A percentile compares a stretch with the other conserved stretches of the same genome.
phyloP scores from a whole-genome alignment of 2,113 vertebrate genomes.

The Camelus dromedarius region DNA sequence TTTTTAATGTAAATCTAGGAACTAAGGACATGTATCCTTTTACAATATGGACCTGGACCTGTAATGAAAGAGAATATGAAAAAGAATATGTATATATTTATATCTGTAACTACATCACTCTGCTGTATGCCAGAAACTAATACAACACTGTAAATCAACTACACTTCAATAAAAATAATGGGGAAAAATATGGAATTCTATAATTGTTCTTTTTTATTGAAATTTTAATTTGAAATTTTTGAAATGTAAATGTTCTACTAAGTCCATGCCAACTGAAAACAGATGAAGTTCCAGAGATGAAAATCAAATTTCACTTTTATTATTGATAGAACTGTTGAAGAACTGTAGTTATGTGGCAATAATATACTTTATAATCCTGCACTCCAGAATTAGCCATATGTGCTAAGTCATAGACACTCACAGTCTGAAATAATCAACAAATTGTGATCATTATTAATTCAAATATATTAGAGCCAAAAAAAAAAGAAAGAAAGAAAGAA shows the following conservation, averaged over 20 bases:
- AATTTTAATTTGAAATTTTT: background rate
- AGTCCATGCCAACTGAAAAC: background rate
- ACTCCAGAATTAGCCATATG: background rate
- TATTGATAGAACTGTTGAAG: background rate
- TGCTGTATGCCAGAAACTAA: too few species aligned
- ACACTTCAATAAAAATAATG: too few species aligned
- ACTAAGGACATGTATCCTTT: background rate
- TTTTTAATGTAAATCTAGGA: background rate
- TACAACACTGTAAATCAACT: too few species aligned
- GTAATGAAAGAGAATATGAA: too few species aligned
- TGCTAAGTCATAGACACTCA: background rate
- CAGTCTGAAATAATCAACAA: background rate
- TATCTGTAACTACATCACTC: too few species aligned
- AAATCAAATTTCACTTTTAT: slow-evolving; percentile 3
- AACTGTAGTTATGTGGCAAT: background rate
- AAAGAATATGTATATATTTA: too few species aligned
- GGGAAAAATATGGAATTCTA: background rate
- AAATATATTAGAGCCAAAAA: background rate
- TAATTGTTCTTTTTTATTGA: background rate
- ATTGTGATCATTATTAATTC: background rate
- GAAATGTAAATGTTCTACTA: background rate
- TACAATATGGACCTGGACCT: too few species aligned
- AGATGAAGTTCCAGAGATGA: background rate
- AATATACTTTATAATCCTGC: background rate
- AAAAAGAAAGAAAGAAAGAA: background rate